Conservation (phyloP, 2,113 vertebrate species). For the Prochilodus magdalenae region DNA sequence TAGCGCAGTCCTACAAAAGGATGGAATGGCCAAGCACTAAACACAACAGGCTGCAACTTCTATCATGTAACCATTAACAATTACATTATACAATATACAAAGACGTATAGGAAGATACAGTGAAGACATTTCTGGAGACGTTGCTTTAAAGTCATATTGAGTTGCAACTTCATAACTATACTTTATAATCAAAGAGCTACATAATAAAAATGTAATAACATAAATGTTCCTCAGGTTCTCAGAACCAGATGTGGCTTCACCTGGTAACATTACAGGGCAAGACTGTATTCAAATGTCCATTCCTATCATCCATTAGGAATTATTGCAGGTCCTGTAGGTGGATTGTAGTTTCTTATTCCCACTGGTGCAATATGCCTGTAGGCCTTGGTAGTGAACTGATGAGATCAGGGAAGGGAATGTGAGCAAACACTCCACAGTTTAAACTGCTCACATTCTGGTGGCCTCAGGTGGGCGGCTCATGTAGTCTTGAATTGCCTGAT, state of each 20-base stretch:
- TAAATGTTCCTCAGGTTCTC: not conserved
- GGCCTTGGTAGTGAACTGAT: not conserved
- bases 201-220: no score
- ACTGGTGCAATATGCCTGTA: not conserved
- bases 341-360: not conserved
- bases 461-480: conserved; percentile 83
- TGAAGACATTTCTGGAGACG: not conserved
- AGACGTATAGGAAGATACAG: not conserved
- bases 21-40: not conserved
- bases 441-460: conserved; percentile 81
- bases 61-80: not conserved
- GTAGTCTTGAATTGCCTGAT: conserved; percentile 87
- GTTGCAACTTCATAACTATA: no score
- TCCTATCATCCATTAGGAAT: not conserved
- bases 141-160: not conserved
- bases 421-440: not conserved
- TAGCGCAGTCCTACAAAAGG: not conserved
- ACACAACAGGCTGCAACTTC: not conserved
- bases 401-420: not conserved
- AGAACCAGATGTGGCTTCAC: not conserved
- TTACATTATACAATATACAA: not conserved
- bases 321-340: not conserved
- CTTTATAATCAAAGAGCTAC: no score
- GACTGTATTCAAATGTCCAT: not conserved
- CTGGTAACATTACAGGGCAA: not conserved